Evolutionary conservation across 2,888 invertebrate species (phyloP).

Genomic region (Crioceris asparagi): DNA sequence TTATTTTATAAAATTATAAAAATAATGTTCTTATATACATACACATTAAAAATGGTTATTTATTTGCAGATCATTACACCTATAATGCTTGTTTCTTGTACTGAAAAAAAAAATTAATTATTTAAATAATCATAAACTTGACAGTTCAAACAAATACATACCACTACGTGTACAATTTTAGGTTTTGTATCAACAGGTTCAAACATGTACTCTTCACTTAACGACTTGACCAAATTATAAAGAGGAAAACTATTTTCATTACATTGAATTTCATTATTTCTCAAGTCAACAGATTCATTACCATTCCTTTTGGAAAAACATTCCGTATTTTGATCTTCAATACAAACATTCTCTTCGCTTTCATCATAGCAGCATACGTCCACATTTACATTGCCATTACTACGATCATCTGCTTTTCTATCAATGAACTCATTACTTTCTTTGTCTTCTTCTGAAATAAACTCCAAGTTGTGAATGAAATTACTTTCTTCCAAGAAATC

Average conservation of each 20-base stretch:
- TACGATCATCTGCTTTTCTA: neutral
- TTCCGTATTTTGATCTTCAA: neutral
- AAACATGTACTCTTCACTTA: neutral
- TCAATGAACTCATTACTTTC: neutral
- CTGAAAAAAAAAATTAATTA: no score
- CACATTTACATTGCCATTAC: neutral
- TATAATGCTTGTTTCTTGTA: no score
- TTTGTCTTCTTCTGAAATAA: conserved; percentile 11
- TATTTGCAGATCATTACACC: no score
- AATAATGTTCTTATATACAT: no score
- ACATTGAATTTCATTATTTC: neutral
- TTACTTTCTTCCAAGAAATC: conserved; percentile 20
- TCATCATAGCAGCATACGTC: neutral
- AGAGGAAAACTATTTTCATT: neutral
- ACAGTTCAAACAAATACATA: no score
- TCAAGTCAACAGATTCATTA: neutral
- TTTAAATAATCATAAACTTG: no score
- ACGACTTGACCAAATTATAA: neutral
- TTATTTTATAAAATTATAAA: no score
- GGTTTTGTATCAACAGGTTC: conserved; percentile 4
- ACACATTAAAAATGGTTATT: no score
- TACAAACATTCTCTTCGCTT: neutral
- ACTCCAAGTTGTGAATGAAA: conserved; percentile 8
- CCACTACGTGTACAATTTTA: conserved; percentile 9
- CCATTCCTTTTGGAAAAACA: neutral